Percentiles rank a stretch among this genome's conserved stretches.
These are phyloP conservation scores for Metopolophium dirhodum DNA, from an alignment of 1,140 invertebrate species.

Conservation along the genomic window DNA sequence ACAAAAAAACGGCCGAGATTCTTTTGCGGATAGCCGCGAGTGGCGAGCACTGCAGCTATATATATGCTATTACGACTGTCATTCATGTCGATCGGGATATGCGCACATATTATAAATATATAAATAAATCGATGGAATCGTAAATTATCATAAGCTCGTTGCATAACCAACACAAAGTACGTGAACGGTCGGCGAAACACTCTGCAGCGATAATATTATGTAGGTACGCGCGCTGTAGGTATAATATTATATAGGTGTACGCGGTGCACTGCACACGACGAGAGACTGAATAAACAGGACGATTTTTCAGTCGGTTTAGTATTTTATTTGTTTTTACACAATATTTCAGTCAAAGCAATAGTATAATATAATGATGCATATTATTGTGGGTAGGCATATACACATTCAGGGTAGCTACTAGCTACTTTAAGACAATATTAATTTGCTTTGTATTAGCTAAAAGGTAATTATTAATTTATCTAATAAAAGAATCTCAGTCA, in stretches of 20 bases:
- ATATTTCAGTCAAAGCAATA: no score
- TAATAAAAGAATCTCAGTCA: no score
- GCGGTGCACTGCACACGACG: not conserved
- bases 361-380: no score
- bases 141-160: constrained; percentile 32
- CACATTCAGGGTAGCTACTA: no score
- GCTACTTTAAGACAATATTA: no score
- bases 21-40: not conserved
- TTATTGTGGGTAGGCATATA: no score
- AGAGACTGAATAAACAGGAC: not conserved
- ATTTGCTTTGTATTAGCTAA: no score
- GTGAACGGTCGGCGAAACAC: not conserved
- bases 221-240: not conserved
- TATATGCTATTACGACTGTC: not conserved
- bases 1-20: constrained; percentile 24
- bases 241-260: not conserved
- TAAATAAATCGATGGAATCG: constrained; percentile 11
- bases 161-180: not conserved
- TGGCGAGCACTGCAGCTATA: not conserved
- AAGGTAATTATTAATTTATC: no score
- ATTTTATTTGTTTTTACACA: no score
- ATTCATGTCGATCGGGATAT: not conserved
- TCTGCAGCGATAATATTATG: not conserved
- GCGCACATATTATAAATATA: not conserved
- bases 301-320: not conserved